A percentile compares a stretch with the other conserved stretches of the same genome.
Evolutionary conservation across 2,888 invertebrate species (phyloP).

Genomic region (Zele albiditarsus): DNA sequence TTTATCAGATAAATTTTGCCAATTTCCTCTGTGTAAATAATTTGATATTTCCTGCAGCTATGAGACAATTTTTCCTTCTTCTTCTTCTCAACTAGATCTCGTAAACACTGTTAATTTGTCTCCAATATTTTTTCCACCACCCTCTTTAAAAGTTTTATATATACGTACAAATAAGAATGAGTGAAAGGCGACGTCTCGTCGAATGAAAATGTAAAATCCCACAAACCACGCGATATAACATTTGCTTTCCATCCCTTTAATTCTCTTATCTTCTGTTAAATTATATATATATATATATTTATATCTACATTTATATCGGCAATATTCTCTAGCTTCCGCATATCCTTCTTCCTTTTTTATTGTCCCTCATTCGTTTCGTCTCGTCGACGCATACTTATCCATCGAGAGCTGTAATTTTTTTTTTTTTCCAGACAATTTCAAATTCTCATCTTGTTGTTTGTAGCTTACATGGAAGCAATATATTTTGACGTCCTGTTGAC

Average conservation of each 20-base stretch:
- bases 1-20: not conserved
- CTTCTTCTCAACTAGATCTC: not conserved
- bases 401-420: not conserved
- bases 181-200: slow-evolving; percentile 54
- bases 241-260: not conserved
- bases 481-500: slow-evolving; percentile 10
- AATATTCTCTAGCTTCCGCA: not conserved
- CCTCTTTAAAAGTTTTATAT: not conserved
- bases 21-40: not conserved
- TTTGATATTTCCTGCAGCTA: slow-evolving; percentile 6
- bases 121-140: not conserved
- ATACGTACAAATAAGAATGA: not conserved
- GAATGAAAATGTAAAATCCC: slow-evolving; percentile 61
- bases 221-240: slow-evolving; percentile 45
- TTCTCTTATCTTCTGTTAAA: not conserved
- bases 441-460: not conserved
- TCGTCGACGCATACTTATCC: not conserved
- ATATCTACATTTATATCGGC: slow-evolving; percentile 10
- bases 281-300: not conserved
- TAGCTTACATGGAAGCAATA: slow-evolving; percentile 11
- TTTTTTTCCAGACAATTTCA: not conserved
- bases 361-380: not conserved
- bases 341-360: not conserved
- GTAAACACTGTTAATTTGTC: slow-evolving; percentile 5
- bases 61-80: not conserved